Evolutionary conservation across 2,113 vertebrate species (phyloP), one percentile per base, ranked within the genome.

Genomic region (Aphyosemion australe): DNA sequence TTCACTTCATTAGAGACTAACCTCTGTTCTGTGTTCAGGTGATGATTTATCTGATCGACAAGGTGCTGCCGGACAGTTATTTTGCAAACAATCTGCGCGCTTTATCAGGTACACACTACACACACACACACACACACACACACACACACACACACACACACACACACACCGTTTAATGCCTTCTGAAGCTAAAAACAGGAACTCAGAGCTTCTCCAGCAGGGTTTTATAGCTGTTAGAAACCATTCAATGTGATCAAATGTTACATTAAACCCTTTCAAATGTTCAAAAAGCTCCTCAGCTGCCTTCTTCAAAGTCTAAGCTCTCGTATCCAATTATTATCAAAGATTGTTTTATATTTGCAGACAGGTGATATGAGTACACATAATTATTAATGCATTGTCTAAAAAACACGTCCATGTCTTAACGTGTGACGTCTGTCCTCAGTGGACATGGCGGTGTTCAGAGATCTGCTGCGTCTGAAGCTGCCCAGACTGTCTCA

Each of bases 21-120:
- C 9, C 34, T 37, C 9, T 37, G 34, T 37, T 37, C 14, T 49
- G 0, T 37, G 0, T 72, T 50, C 82, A 99, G 97, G 95, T 99
- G 78, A 99, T 99, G 97, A 98, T 99, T 89, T 99, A 98, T 74
- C 88, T 99, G 74, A 99, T 99, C 32, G 97, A 99, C 91, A 99
- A 99, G 79, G 97, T 99, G 54, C 94, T 99, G 83, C 97, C 97
- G 5, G 96, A 99, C 61, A 98, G 96, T 83, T 99, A 99, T 84
- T 99, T 99, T 91, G 97, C 97, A 78, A 97, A 99, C 90, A 99
- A 98, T 78, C 94, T 99, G 58, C 95, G 94, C 16, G 95, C 97
- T 0, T 88, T 99, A 13, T 99, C 96, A 60, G 97, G 89, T 89
- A 69, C 51, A 4, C 16, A 56, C 5, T 20, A 14, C n/a, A 1